A percentile compares a stretch with the other conserved stretches of the same genome.
Conservation (phyloP, 2,113 vertebrate genomes). For the Zapus hudsonius region DNA sequence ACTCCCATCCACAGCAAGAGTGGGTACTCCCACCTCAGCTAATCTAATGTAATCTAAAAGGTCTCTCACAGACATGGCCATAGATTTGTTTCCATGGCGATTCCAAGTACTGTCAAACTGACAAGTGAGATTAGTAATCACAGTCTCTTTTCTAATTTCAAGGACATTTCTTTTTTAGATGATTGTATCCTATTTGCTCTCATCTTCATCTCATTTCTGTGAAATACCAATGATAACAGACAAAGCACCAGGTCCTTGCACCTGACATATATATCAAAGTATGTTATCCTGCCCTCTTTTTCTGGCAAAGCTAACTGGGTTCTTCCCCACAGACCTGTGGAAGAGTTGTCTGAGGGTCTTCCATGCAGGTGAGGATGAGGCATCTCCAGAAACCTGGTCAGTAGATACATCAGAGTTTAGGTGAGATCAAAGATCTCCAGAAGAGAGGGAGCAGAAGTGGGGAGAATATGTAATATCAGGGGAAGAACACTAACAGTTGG, state of each 20-base stretch:
- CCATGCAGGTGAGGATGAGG: background rate
- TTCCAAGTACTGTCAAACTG: too few species aligned
- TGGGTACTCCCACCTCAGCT: too few species aligned
- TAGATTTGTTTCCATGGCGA: too few species aligned
- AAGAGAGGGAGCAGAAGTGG: background rate
- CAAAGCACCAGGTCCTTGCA: background rate
- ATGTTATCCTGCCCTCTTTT: background rate
- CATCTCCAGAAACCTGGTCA: background rate
- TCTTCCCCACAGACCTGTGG: background rate
- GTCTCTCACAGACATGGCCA: too few species aligned
- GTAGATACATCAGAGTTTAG: background rate
- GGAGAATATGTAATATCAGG: background rate
- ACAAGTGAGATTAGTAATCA: too few species aligned
- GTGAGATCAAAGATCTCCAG: background rate
- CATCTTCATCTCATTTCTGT: background rate
- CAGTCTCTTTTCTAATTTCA: background rate
- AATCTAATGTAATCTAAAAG: too few species aligned
- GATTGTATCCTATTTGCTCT: slow-evolving; percentile 18
- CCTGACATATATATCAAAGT: background rate
- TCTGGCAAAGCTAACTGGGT: background rate
- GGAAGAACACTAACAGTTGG: background rate
- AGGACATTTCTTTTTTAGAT: background rate
- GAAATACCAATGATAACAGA: background rate
- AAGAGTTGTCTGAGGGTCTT: background rate
- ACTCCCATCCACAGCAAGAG: too few species aligned